Base-by-base conservation (phyloP, 1,140 invertebrate species). In the Pantala flavescens region DNA sequence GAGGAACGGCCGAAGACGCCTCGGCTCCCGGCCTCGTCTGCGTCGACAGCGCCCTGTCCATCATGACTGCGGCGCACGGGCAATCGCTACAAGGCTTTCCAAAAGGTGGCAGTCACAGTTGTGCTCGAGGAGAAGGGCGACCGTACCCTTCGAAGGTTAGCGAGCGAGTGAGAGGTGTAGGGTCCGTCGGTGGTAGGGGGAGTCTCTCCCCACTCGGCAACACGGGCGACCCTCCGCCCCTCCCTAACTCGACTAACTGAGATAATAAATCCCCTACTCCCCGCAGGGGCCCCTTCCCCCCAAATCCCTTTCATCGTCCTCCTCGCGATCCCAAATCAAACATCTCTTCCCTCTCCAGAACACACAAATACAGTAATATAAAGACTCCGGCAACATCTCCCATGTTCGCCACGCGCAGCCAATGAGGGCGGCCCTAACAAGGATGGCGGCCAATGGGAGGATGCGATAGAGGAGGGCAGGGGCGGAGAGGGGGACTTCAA, bases 281-380 rank as follows among this genome's bases (percentile, higher is more conserved):
- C 28, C 28, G 28, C 3, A 2, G 28, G 28, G 28, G 28, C 28
- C 28, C 28, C 28, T 63, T 63, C 49, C 49, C 16, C 49, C 16
- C 49, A 19, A 63, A 63, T 19, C n/a, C 49, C 49, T 63, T 63
- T 63, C 49, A 63, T 63, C 49, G n/a, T 21, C 49, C 49, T 63
- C n/a, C 12, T 63, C 14, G 16, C 49, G 49, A 63, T 21, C 49
- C 49, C 16, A 63, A 63, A 63, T 63, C 49, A 63, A 63, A 63
- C 49, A 63, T 63, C 49, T 63, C 49, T 21, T 21, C 49, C 49
- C 49, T 63, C 49, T 21, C 49, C 49, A 63, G 49, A 63, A 63
- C 49, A 63, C 49, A 63, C 49, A 63, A 63, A 63, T 7, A 63
- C 49, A 63, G 49, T 63, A 63, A 63, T 63, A 63, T 63, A 63